Conservation (phyloP, 92 coral and sea anemone species). For the Zoanthus sociatus region DNA sequence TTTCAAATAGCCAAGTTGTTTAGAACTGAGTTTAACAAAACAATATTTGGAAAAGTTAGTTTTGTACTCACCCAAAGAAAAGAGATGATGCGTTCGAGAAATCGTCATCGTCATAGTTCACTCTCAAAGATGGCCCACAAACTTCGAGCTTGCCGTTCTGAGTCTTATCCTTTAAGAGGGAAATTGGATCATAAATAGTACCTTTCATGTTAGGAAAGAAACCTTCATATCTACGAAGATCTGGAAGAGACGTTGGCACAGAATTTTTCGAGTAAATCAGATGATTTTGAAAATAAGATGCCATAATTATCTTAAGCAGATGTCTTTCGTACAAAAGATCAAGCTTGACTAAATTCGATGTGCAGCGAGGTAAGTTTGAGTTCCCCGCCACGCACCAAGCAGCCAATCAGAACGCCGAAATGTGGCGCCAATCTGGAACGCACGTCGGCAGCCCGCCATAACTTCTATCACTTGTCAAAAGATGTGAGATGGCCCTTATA, state of each 20-base stretch:
- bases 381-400: constrained; percentile 90
- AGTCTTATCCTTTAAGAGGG: constrained; percentile 68
- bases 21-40: constrained; percentile 11
- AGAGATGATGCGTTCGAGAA: constrained; percentile 86
- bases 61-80: constrained; percentile 71
- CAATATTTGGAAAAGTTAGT: constrained; percentile 1
- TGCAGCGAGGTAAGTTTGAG: constrained; percentile 87
- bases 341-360: constrained; percentile 79
- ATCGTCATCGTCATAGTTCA: constrained; percentile 83
- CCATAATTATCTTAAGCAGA: constrained; percentile 65
- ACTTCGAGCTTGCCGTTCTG: constrained; percentile 54
- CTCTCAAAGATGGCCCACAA: constrained; percentile 72
- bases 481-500: constrained; percentile 17
- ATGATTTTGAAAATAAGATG: constrained; percentile 83
- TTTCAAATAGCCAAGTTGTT: constrained; percentile 28
- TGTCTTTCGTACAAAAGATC: constrained; percentile 89
- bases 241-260: constrained; percentile 74
- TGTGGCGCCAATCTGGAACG: constrained; percentile 86
- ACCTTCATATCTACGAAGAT: constrained; percentile 85
- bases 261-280: constrained; percentile 74
- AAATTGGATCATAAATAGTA: constrained; percentile 79
- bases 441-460: constrained; percentile 60
- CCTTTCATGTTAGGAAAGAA: constrained; percentile 86
- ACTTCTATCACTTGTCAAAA: constrained; percentile 52
- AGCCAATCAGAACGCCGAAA: constrained; percentile 79